A percentile compares a stretch with the other conserved stretches of the same genome.
Conservation (phyloP, 2,113 vertebrate species). For the Odontesthes bonariensis region DNA sequence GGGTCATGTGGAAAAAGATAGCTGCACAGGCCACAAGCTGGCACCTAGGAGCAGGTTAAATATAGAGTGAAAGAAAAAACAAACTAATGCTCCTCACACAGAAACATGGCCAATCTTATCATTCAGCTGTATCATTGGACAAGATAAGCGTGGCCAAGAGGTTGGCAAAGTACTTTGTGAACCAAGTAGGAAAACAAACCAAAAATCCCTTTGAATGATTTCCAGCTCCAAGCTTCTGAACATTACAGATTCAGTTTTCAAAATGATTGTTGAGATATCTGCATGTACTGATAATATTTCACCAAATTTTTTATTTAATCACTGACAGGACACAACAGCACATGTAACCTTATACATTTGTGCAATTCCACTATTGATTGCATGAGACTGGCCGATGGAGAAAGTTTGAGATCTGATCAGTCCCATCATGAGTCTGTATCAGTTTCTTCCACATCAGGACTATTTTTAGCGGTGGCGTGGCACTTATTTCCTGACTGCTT, state of each 20-base stretch:
- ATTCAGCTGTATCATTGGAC: conserved; percentile 39
- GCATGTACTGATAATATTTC: not conserved
- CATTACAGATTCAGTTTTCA: not conserved
- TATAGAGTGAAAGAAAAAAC: conserved; percentile 72
- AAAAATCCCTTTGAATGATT: conserved; percentile 31
- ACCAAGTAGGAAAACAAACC: conserved; percentile 41
- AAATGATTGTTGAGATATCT: conserved; percentile 8
- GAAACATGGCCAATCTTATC: conserved; percentile 52
- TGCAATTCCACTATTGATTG: not conserved
- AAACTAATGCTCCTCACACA: conserved; percentile 39
- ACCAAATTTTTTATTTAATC: not conserved
- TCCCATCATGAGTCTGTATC: conserved; percentile 27
- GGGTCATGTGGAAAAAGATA: conserved; percentile 75
- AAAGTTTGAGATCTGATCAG: conserved; percentile 23
- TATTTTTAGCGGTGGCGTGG: conserved; percentile 41
- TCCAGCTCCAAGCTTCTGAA: conserved; percentile 36
- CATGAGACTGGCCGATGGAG: not conserved
- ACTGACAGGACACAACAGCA: not conserved
- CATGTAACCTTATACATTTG: not conserved
- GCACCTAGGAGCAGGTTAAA: conserved; percentile 63
- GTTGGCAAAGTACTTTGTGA: conserved; percentile 19
- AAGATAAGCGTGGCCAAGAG: conserved; percentile 57
- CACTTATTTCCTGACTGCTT: conserved; percentile 28
- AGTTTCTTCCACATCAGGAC: conserved; percentile 28
- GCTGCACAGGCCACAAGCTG: conserved; percentile 43